Base-by-base conservation (phyloP, 2,113 vertebrate species). In the Scortum barcoo region DNA sequence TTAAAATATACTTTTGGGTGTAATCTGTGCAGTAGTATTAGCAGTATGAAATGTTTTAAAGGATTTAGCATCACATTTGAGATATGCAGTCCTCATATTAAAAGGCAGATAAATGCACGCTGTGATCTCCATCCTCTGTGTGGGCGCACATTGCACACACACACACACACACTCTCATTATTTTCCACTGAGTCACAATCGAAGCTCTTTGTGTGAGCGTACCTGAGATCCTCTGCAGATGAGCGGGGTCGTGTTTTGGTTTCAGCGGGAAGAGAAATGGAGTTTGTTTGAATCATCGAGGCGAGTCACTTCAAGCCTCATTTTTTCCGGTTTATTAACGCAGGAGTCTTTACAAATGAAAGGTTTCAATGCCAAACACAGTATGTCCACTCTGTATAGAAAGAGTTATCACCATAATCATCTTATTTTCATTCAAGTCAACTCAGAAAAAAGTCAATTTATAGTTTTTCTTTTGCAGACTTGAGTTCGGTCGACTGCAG, bases 181-280 rank as follows among this genome's bases (percentile, higher is more conserved):
- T 28, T 63, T 60, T 48, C 61, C 14, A 22, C 51, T 78, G 69
- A 44, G 40, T 51, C 30, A 10, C 56, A 33, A 58, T 82, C 61
- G 33, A 26, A 9, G 13, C 38, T 19, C 50, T 38, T 24, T 56
- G 54, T 62, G 12, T 10, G 51, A 26, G 50, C 28, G 7, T 53
- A 7, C 11, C 53, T 73, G 57, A n/a, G 61, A 30, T 4, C 19
- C 61, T 67, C 46, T 54, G 72, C 51, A 61, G 51, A 51, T 65
- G 58, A 58, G 26, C 50, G 0, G 26, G 58, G 50, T 44, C 77
- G 38, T 0, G 46, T 19, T 24, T 50, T 24, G 2, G 28, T 24
- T 81, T 69, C 56, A 36, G 40, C 56, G 44, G 14, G 44, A 65
- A 42, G 26, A 58, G 42, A 66, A 85, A 74, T 38, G 22, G 14